Base-by-base conservation (phyloP, 1,140 invertebrate species). In the Drosophila insularis region DNA sequence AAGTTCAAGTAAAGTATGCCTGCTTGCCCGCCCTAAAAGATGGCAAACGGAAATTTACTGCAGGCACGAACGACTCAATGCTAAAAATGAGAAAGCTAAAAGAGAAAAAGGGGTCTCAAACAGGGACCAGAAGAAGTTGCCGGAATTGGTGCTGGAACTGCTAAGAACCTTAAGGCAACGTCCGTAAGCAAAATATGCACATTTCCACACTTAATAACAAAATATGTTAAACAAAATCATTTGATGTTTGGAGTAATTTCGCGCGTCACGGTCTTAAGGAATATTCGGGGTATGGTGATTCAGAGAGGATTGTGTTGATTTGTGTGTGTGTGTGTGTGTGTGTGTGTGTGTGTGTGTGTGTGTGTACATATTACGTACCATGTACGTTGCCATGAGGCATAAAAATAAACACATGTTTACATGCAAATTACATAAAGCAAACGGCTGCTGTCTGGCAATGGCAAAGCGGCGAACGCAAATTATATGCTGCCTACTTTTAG, bases 141-240 rank as follows among this genome's bases (percentile, higher is more conserved):
- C 40, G 13, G 40, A 43, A 17, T 46, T 46, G 43, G 14, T 43
- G 6, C 17, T 50, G 43, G 23, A 43, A 56, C 14, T 32, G 50
- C 17, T 19, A 53, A 55, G 27, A 17, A n/a, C 31, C n/a, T 35
- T 43, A 31, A 60, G 50, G 74, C 71, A 75, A 72, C 53, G 60
- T 19, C 46, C 66, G 54, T 68, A 59, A 80, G 60, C 71, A 66
- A 89, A 89, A 87, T 89, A 89, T 89, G 84, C 84, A 89, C 84
- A 89, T 89, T 89, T 89, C 85, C 85, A 89, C 85, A 89, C 84
- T 89, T 89, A 89, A 89, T 89, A 89, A 89, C 85, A 89, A 89
- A 89, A 89, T 89, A 89, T 89, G 84, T 89, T 89, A 89, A 89
- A 89, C 85, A 89, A 89, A 89, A 89, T 89, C 77, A 89, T 89